A percentile compares a stretch with the other conserved stretches of the same genome.
Conservation (phyloP, 2,113 vertebrate species). For the Furnarius figulus region DNA sequence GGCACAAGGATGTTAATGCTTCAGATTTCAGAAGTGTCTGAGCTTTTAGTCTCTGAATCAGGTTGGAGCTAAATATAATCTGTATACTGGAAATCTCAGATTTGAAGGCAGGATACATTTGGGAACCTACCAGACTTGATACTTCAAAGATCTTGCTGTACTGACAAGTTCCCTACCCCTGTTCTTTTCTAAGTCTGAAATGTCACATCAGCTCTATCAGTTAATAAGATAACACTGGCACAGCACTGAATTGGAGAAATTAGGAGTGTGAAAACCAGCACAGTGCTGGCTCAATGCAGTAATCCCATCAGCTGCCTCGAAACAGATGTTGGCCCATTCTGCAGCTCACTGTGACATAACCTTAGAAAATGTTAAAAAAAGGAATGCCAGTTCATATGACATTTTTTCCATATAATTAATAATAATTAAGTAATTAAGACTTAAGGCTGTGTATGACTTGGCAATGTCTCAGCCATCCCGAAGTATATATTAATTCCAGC, state of each 20-base stretch:
- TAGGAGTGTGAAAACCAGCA: not conserved
- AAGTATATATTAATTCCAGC: not conserved
- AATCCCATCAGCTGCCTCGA: not conserved
- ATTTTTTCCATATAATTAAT: not conserved
- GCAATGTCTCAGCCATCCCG: not conserved
- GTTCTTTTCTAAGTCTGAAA: not conserved
- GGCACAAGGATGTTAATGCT: not conserved
- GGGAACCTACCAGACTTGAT: not conserved
- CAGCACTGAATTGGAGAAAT: not conserved
- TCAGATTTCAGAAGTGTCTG: not conserved
- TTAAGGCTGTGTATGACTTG: not conserved
- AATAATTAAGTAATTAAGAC: not conserved
- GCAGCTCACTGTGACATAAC: not conserved
- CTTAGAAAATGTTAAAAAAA: not conserved
- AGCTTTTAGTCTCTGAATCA: conserved; percentile 2
- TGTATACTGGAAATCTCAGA: not conserved
- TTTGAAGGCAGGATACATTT: not conserved
- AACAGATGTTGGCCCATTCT: not conserved
- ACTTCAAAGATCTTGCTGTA: not conserved
- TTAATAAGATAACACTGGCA: not conserved
- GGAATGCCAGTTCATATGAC: not conserved
- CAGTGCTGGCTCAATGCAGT: not conserved
- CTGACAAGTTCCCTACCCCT: not conserved
- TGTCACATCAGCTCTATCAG: not conserved
- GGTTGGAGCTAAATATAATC: not conserved